These are phyloP conservation scores for Molossus molossus DNA, from an alignment of 2,797 vertebrate species.

Conservation along the genomic window DNA sequence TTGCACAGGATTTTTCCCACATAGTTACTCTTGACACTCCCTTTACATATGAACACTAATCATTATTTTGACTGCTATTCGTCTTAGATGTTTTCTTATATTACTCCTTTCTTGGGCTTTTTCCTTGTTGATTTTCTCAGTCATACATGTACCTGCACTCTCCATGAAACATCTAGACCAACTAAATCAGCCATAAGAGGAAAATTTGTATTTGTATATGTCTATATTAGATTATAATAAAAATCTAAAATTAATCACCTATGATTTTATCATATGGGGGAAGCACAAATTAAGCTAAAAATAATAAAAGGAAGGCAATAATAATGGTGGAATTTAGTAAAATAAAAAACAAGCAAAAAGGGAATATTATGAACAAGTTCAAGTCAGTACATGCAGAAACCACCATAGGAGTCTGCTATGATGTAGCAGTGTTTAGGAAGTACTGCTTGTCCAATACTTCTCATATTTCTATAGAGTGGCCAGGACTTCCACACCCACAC, in stretches of 20 bases:
- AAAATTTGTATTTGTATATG: background rate
- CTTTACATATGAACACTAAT: background rate
- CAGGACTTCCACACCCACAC: background rate
- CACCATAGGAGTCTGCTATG: accelerated
- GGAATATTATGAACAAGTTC: background rate
- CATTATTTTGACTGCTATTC: background rate
- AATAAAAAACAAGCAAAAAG: background rate
- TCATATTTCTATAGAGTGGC: background rate
- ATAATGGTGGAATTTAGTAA: background rate
- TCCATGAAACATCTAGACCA: background rate
- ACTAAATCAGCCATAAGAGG: background rate
- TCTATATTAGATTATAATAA: background rate
- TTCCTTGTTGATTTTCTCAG: background rate
- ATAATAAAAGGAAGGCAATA: background rate
- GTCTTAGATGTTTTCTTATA: background rate
- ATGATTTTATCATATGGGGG: background rate
- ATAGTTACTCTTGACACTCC: background rate
- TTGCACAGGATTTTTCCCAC: background rate
- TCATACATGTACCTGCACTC: background rate
- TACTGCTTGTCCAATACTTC: too few species aligned
- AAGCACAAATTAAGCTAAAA: background rate
- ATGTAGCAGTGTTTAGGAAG: accelerated
- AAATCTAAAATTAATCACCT: background rate
- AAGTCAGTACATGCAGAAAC: background rate
- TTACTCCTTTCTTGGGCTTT: background rate